phyloP scores from a whole-genome alignment of 2,113 vertebrate genomes.

The Carlito syrichta region DNA sequence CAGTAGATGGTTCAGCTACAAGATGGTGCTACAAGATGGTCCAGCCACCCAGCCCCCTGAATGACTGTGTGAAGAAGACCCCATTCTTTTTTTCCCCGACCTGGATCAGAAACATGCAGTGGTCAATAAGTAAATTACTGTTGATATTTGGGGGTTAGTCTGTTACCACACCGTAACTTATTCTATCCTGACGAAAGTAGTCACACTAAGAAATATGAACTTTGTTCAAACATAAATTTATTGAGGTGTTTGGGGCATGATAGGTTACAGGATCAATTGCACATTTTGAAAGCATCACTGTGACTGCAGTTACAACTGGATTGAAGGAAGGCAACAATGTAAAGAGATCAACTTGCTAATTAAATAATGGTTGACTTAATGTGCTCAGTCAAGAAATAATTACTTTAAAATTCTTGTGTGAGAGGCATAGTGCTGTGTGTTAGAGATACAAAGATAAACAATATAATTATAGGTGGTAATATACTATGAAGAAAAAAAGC shows the following conservation, averaged over 20 bases:
- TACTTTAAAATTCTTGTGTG: background rate
- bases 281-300: background rate
- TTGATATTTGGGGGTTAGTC: background rate
- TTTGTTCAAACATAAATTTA: background rate
- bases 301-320: background rate
- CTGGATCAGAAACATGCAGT: background rate
- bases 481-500: background rate
- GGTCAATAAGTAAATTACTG: background rate
- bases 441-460: background rate
- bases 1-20: background rate
- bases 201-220: background rate
- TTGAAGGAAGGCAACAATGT: background rate
- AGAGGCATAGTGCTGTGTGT: background rate
- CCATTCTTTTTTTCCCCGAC: background rate
- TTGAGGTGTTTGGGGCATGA: background rate
- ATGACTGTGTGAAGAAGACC: background rate
- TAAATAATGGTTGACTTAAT: slow-evolving; percentile 35
- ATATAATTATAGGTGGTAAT: background rate
- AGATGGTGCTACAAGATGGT: background rate
- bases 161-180: background rate
- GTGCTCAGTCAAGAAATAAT: background rate
- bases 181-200: background rate
- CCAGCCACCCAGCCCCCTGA: background rate
- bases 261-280: background rate
- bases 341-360: background rate